phyloP scores from a whole-genome alignment of 2,888 invertebrate species.

The Himalopsyche kuldschensis region DNA sequence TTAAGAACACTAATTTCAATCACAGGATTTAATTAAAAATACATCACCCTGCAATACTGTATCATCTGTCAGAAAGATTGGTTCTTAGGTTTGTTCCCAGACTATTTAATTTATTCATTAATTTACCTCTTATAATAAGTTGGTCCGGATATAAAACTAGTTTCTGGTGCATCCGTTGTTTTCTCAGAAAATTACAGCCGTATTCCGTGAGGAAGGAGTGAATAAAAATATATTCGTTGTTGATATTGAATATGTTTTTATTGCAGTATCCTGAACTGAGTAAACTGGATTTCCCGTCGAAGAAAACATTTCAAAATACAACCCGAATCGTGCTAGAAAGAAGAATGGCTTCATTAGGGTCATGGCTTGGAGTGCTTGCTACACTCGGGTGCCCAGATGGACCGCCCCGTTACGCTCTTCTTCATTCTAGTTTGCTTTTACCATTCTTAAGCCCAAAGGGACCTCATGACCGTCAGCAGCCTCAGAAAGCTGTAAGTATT shows the following conservation, averaged over 20 bases:
- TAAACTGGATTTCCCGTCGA: conserved; percentile 83
- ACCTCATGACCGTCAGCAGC: conserved; percentile 50
- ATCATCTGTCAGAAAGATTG: too few species aligned
- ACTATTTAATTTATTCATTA: too few species aligned
- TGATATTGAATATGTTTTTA: not conserved
- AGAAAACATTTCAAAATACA: conserved; percentile 93
- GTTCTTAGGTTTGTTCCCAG: too few species aligned
- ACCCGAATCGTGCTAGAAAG: conserved; percentile 82
- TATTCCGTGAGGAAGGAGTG: too few species aligned
- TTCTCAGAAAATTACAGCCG: too few species aligned
- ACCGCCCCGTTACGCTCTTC: conserved; percentile 48
- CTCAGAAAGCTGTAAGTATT: conserved; percentile 48
- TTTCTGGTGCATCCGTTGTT: too few species aligned
- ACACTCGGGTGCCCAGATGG: conserved; percentile 48
- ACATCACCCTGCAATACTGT: too few species aligned
- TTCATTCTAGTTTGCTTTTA: conserved; percentile 51
- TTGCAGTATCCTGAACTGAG: conserved; percentile 74
- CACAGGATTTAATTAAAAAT: too few species aligned
- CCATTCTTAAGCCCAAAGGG: conserved; percentile 50
- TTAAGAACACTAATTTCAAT: too few species aligned
- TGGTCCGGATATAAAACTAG: too few species aligned
- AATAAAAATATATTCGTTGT: not conserved
- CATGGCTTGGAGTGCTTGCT: conserved; percentile 72
- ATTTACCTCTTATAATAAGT: too few species aligned
- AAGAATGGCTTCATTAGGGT: conserved; percentile 78